These are phyloP conservation scores for Acleris emargana DNA, from an alignment of 2,888 invertebrate species.

Conservation along the genomic window DNA sequence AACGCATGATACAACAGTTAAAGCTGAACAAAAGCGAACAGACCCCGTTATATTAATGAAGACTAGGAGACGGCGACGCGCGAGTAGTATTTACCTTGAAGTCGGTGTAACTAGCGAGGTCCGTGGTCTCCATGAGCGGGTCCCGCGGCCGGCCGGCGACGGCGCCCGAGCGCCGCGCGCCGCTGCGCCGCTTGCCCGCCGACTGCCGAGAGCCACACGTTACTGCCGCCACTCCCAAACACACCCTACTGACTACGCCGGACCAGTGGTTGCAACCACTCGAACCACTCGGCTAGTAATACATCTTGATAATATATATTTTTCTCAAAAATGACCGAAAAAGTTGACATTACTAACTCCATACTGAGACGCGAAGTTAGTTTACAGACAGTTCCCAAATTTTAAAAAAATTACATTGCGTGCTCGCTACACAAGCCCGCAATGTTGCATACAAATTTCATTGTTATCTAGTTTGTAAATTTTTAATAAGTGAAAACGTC, in stretches of 20 bases:
- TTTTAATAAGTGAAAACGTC: too few species aligned
- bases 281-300: too few species aligned
- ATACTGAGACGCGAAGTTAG: too few species aligned
- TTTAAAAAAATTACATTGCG: too few species aligned
- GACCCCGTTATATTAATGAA: not conserved
- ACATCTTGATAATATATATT: too few species aligned
- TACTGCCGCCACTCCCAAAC: not conserved
- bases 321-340: too few species aligned
- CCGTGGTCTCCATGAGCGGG: constrained; percentile 70
- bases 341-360: too few species aligned
- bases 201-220: constrained; percentile 52
- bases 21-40: not conserved
- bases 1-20: not conserved
- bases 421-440: too few species aligned
- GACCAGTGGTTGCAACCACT: not conserved
- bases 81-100: constrained; percentile 60
- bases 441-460: too few species aligned
- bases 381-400: too few species aligned
- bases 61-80: not conserved
- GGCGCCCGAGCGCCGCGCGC: constrained; percentile 58
- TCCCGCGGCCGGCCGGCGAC: too few species aligned
- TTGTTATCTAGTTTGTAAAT: too few species aligned
- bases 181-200: constrained; percentile 65
- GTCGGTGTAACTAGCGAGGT: constrained; percentile 73
- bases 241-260: not conserved